A percentile compares a stretch with the other conserved stretches of the same genome.
Evolutionary conservation across 2,888 invertebrate species (phyloP).

Genomic region (Agapostemon virescens): DNA sequence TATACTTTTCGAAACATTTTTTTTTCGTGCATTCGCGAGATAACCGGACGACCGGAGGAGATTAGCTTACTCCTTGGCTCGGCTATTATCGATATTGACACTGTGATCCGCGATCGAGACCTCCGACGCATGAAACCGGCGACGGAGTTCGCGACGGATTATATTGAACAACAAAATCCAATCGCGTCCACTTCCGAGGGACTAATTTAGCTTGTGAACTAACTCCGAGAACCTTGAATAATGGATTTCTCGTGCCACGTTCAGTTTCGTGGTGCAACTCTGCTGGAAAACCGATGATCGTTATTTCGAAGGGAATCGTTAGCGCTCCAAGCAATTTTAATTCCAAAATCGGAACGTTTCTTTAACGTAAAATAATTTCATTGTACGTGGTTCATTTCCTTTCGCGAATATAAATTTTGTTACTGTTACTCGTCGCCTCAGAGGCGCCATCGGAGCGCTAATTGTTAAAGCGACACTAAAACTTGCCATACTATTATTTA

Average conservation of each 20-base stretch:
- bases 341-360: too few species aligned
- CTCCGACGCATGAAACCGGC: neutral
- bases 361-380: too few species aligned
- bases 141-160: neutral
- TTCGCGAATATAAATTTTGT: too few species aligned
- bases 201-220: slow-evolving; percentile 12
- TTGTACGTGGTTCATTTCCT: too few species aligned
- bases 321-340: too few species aligned
- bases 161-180: neutral
- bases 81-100: slow-evolving; percentile 14
- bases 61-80: slow-evolving; percentile 22
- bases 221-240: slow-evolving; percentile 8
- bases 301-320: neutral
- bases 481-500: too few species aligned
- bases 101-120: neutral
- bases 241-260: neutral
- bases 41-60: slow-evolving; percentile 41
- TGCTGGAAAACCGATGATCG: neutral
- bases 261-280: neutral
- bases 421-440: too few species aligned
- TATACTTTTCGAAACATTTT: slow-evolving; percentile 12
- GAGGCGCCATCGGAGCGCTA: too few species aligned
- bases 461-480: too few species aligned
- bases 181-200: neutral
- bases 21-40: slow-evolving; percentile 27